phyloP scores from a whole-genome alignment of 92 coral and sea anemone species.

The Micromussa lordhowensis region DNA sequence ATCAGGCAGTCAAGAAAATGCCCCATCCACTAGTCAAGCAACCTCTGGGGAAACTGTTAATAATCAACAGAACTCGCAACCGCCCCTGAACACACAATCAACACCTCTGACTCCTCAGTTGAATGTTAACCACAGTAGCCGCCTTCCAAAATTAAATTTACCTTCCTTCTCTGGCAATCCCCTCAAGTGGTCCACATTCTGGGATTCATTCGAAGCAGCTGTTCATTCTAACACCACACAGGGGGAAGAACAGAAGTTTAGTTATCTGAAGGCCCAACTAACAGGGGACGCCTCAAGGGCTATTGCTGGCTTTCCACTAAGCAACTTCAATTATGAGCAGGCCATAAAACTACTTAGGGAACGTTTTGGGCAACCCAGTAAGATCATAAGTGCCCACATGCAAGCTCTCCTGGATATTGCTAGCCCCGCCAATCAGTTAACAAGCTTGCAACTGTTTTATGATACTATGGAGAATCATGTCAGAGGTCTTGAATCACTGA shows the following conservation, averaged over 20 bases:
- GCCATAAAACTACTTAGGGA: constrained; percentile 37
- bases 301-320: constrained; percentile 49
- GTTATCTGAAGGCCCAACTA: constrained; percentile 32
- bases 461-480: too few relatives aligned
- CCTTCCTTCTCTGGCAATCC: constrained; percentile 53
- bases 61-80: neutral
- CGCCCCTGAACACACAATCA: neutral
- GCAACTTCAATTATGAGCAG: constrained; percentile 40
- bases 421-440: too few relatives aligned
- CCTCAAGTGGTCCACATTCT: constrained; percentile 52
- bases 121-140: constrained; percentile 15
- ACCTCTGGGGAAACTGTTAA: neutral
- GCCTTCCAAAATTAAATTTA: constrained; percentile 50
- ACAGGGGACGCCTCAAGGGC: constrained; percentile 47
- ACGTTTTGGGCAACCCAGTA: constrained; percentile 51
- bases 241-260: too few relatives aligned
- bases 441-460: too few relatives aligned
- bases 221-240: constrained; percentile 32
- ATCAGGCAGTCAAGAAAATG: neutral
- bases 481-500: too few relatives aligned
- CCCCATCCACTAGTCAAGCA: neutral
- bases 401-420: constrained; percentile 2
- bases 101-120: neutral
- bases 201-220: constrained; percentile 16
- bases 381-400: constrained; percentile 13